Percentiles rank a stretch among this genome's conserved stretches.
These are phyloP conservation scores for Heteractis magnifica DNA, from an alignment of 92 coral and sea anemone species.

Conservation along the genomic window DNA sequence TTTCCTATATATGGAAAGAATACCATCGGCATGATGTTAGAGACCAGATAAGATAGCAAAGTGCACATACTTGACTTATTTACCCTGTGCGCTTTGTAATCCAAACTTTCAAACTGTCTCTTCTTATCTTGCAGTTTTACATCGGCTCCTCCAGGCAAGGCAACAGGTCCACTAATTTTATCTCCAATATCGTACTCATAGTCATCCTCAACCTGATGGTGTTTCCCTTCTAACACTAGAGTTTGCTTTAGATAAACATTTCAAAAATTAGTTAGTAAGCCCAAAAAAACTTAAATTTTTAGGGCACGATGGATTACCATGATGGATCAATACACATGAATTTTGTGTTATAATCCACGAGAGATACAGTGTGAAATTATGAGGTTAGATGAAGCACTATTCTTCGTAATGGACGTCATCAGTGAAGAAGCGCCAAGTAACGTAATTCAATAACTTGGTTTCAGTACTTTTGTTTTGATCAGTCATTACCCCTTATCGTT, in stretches of 20 bases:
- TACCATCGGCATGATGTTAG: background rate
- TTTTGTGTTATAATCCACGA: too few relatives aligned
- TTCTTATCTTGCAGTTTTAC: conserved; percentile 71
- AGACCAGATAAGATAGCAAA: background rate
- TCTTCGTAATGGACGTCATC: too few relatives aligned
- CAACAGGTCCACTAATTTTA: conserved; percentile 28
- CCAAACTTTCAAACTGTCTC: conserved; percentile 63
- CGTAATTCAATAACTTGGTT: too few relatives aligned
- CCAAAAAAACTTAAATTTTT: background rate
- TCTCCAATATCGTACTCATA: conserved; percentile 39
- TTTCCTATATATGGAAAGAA: conserved; percentile 46
- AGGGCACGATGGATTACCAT: background rate
- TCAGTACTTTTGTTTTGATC: background rate
- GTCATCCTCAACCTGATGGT: conserved; percentile 21
- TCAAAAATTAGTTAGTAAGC: background rate
- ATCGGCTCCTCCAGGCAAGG: conserved; percentile 41
- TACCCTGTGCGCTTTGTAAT: conserved; percentile 81
- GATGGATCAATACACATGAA: too few relatives aligned
- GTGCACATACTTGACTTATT: background rate
- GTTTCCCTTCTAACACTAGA: conserved; percentile 32
- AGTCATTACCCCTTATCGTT: background rate
- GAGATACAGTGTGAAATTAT: too few relatives aligned
- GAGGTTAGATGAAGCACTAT: too few relatives aligned
- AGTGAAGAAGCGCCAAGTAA: too few relatives aligned
- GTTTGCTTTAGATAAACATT: conserved; percentile 14